These are phyloP conservation scores for Chironomus striatipennis DNA, from an alignment of 1,140 invertebrate species.

Conservation along the genomic window DNA sequence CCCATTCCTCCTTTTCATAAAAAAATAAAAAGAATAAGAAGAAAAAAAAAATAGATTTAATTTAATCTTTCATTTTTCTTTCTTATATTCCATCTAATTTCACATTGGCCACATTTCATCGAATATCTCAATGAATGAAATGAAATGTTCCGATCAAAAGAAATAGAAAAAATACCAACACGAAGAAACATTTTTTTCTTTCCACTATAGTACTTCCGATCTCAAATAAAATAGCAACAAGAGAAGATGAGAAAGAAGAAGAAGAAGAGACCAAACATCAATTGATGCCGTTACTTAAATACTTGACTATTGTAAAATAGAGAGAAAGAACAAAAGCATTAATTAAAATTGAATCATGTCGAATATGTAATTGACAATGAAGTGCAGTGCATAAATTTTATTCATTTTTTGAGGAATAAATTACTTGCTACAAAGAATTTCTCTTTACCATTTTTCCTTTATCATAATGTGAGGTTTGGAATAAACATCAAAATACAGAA, in stretches of 20 bases:
- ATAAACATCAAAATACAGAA: background rate
- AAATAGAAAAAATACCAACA: constrained; percentile 6
- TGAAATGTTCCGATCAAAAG: background rate
- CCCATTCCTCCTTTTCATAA: background rate
- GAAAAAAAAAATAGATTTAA: constrained; percentile 10
- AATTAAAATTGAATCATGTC: constrained; percentile 11
- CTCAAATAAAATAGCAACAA: constrained; percentile 3
- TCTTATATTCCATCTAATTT: background rate
- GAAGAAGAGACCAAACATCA: background rate
- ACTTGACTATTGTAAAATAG: constrained; percentile 11
- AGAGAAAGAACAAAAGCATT: background rate
- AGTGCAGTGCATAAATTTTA: too few species aligned
- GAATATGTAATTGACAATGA: too few species aligned
- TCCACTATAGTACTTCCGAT: constrained; percentile 10
- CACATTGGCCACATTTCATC: constrained; percentile 6
- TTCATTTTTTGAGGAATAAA: too few species aligned
- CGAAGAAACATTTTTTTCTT: background rate
- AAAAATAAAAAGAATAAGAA: background rate
- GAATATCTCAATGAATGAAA: constrained; percentile 9
- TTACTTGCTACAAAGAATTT: too few species aligned
- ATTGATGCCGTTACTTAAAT: constrained; percentile 7
- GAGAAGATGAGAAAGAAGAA: background rate
- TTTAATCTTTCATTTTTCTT: background rate
- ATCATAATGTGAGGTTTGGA: background rate
- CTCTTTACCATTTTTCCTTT: background rate